Evolutionary conservation across 2,113 vertebrate genomes (phyloP), one percentile per base, ranked within the genome.

Genomic region (Callipepla californica): DNA sequence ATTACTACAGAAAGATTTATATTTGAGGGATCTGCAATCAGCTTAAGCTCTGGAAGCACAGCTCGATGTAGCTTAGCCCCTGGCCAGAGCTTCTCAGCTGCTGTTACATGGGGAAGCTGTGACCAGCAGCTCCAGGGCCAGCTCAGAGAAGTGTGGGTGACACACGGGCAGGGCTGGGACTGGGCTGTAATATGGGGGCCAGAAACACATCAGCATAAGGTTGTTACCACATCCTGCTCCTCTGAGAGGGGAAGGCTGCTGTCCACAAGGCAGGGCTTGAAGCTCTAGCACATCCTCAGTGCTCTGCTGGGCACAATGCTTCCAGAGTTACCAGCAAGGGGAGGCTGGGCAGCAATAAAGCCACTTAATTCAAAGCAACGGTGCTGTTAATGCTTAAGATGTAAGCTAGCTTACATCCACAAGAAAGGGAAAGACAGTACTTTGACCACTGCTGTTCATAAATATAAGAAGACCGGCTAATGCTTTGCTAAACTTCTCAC

Each of bases 371-470:
- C 69, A 79, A 85, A 67, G 26, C 32, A 83, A 42, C 16, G 25
- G 7, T 48, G 32, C 20, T 40, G 28, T 72, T 36, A 58, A 78
- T 1, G 0, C 38, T 78, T 85, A 30, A 3, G 11, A 58, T 58
- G n/a, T 17, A 65, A 34, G 21, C 30, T 30, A 79, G 45, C 19
- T 38, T 6, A 42, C 30, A 45, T 48, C 70, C 69, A 75, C 70
- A 84, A 81, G 11, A 67, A 62, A 84, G 28, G 38, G 51, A 57
- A 80, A 73, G 20, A 18, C 25, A 28, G 65, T 75, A 8, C 95
- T 95, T 80, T 74, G 89, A 91, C 91, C 87, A 40, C 87, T 83
- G 79, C 85, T 91, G 78, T 22, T 93, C 75, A 74, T 42, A 89
- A 85, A 92, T 48, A 74, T 44, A 91, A 85, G 89, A 83, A 40